Evolutionary conservation across 2,113 vertebrate species (phyloP).

Genomic region (Rutilus rutilus): DNA sequence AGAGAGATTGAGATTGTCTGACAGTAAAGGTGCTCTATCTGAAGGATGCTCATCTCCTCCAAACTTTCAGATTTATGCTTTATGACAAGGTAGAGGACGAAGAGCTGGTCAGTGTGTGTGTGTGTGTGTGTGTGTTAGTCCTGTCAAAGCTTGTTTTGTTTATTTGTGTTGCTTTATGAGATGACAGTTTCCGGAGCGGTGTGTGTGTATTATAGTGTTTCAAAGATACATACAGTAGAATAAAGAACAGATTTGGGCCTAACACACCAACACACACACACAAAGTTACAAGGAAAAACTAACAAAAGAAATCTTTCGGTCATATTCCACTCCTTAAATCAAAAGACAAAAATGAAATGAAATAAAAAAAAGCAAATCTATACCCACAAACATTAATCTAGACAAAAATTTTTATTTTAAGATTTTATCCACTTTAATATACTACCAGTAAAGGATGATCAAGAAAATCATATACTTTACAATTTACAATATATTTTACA

Average conservation of each 20-base stretch:
- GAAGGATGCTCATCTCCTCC: conserved; percentile 18
- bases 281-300: no score
- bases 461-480: neutral
- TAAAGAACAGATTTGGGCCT: neutral
- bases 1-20: neutral
- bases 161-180: conserved; percentile 10
- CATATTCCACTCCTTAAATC: no score
- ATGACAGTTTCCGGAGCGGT: neutral
- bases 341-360: no score
- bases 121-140: conserved; percentile 22
- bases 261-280: neutral
- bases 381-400: no score
- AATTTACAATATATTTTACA: no score
- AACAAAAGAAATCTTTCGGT: no score
- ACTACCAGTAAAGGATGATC: neutral
- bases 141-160: neutral
- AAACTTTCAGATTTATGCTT: conserved; percentile 34
- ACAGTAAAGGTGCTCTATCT: conserved; percentile 36
- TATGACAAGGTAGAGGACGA: conserved; percentile 30
- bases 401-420: neutral
- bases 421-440: neutral
- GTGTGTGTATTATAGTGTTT: neutral
- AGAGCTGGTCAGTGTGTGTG: conserved; percentile 34
- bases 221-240: neutral
- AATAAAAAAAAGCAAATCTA: no score